These are phyloP conservation scores for Tetragnatha montana DNA, from an alignment of 2,888 invertebrate genomes.

Conservation along the genomic window DNA sequence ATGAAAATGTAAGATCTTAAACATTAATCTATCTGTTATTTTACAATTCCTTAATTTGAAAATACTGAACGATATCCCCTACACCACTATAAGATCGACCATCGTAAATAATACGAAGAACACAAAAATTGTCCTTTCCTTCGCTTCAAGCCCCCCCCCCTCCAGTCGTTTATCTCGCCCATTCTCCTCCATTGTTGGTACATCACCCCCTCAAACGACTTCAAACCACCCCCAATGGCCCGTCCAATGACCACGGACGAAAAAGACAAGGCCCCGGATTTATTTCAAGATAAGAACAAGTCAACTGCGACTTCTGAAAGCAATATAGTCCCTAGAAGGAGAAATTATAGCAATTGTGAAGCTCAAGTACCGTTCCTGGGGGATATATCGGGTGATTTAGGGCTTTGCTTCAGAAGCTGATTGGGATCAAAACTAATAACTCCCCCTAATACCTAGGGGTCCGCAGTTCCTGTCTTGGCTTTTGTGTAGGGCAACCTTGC, in stretches of 20 bases:
- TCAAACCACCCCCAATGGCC: constrained; percentile 10
- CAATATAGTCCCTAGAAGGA: constrained; percentile 27
- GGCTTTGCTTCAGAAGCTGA: constrained; percentile 44
- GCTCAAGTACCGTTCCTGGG: constrained; percentile 31
- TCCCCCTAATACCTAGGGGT: constrained; percentile 13
- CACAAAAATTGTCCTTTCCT: background rate
- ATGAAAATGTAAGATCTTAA: too few species aligned
- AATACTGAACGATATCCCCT: background rate
- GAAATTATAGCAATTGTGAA: constrained; percentile 53
- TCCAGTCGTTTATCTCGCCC: background rate
- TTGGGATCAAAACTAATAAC: constrained; percentile 65
- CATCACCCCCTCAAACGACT: background rate
- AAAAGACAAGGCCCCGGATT: background rate
- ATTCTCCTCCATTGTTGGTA: background rate
- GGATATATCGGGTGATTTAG: constrained; percentile 62
- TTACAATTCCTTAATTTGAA: background rate
- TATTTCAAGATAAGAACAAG: background rate
- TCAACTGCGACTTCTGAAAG: constrained; percentile 12
- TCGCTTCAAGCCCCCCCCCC: background rate
- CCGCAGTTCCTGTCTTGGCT: background rate
- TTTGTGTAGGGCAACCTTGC: background rate
- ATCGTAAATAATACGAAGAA: too few species aligned
- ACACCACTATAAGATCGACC: too few species aligned
- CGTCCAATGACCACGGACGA: background rate
- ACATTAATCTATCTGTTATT: too few species aligned